A percentile compares a stretch with the other conserved stretches of the same genome.
Evolutionary conservation across 2,113 vertebrate species (phyloP).

Genomic region (Pteropus alecto): DNA sequence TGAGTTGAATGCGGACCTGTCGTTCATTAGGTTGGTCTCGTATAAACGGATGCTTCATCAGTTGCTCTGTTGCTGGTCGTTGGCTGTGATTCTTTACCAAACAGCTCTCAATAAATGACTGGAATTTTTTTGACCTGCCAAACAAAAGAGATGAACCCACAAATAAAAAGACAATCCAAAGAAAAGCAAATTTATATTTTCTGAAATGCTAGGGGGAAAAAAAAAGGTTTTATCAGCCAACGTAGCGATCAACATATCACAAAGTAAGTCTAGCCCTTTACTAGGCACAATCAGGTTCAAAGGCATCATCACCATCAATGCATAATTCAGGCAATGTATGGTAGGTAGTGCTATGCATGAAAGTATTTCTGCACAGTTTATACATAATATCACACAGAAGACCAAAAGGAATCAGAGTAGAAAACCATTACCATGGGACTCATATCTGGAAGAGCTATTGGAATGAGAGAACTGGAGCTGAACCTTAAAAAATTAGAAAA

Average conservation of each 20-base stretch:
- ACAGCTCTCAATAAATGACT: conserved; percentile 98
- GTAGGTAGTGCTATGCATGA: neutral
- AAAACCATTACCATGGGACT: neutral
- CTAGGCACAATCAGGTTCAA: neutral
- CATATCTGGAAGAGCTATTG: neutral
- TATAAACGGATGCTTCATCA: conserved; percentile 98
- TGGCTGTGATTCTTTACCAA: conserved; percentile 97
- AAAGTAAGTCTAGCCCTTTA: neutral
- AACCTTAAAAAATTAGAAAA: neutral
- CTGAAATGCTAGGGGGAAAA: neutral
- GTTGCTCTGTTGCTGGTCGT: conserved; percentile 95
- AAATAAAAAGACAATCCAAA: neutral
- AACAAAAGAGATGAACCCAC: conserved; percentile 29
- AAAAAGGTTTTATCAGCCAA: neutral
- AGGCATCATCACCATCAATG: neutral
- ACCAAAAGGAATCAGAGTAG: neutral
- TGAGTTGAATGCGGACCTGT: conserved; percentile 99
- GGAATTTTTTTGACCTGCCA: conserved; percentile 98
- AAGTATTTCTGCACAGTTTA: neutral
- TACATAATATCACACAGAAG: neutral
- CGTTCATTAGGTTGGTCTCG: conserved; percentile 96
- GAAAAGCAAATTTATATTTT: neutral
- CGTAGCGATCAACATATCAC: neutral
- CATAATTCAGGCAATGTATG: neutral
- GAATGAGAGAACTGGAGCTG: neutral